phyloP scores from a whole-genome alignment of 2,888 invertebrate species.

The Linnaemya tessellans region DNA sequence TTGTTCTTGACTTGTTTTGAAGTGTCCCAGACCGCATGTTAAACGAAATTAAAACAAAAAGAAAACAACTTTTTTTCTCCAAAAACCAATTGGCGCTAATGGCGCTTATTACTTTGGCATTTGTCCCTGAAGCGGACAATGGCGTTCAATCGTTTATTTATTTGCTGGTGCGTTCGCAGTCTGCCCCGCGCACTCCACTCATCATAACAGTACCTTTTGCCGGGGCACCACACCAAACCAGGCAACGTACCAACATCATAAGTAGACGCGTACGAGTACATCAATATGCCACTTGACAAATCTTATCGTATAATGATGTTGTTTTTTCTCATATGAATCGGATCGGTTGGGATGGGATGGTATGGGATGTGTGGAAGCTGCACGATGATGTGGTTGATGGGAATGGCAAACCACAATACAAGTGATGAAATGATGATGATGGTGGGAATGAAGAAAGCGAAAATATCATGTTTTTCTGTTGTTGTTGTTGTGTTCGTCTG shows the following conservation, averaged over 20 bases:
- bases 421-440: slow-evolving; percentile 2
- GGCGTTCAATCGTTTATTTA: slow-evolving; percentile 45
- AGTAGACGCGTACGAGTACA: neutral
- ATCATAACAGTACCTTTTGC: slow-evolving; percentile 7
- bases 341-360: neutral
- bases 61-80: neutral
- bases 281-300: slow-evolving; percentile 68
- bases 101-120: slow-evolving; percentile 69
- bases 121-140: slow-evolving; percentile 71
- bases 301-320: slow-evolving; percentile 70
- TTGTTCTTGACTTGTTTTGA: slow-evolving; percentile 49
- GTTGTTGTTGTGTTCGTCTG: neutral
- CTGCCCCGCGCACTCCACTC: neutral
- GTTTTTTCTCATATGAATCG: slow-evolving; percentile 41
- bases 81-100: slow-evolving; percentile 68
- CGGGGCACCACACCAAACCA: slow-evolving; percentile 11
- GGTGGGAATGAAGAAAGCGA: slow-evolving; percentile 50
- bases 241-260: neutral
- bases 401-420: slow-evolving; percentile 42
- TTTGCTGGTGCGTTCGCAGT: slow-evolving; percentile 11
- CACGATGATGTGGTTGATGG: slow-evolving; percentile 35
- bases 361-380: slow-evolving; percentile 20
- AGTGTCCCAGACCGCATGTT: slow-evolving; percentile 56
- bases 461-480: slow-evolving; percentile 33
- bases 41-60: slow-evolving; percentile 26